A percentile compares a stretch with the other conserved stretches of the same genome.
Evolutionary conservation across 2,113 vertebrate genomes (phyloP).

Genomic region (Ascaphus truei): DNA sequence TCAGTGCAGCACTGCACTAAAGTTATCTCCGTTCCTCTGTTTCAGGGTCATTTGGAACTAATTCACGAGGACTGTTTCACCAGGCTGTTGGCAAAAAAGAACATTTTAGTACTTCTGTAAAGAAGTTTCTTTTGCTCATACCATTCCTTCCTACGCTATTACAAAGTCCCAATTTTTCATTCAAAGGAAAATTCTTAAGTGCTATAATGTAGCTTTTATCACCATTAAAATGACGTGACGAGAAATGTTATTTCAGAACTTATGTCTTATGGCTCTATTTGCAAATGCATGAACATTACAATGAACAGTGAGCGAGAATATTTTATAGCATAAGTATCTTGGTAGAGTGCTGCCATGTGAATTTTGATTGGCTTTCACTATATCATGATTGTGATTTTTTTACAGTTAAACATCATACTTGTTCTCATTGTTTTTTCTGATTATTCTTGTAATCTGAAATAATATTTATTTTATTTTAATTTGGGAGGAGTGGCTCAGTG

Average conservation of each 20-base stretch:
- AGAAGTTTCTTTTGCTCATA: not conserved
- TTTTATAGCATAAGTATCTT: not conserved
- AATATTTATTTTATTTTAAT: too few species aligned
- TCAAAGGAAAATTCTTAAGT: conserved; percentile 23
- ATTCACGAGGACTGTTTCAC: not conserved
- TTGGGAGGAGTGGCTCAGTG: too few species aligned
- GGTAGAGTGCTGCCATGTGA: not conserved
- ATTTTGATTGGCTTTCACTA: not conserved
- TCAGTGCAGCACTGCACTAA: too few species aligned
- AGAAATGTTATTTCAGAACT: conserved; percentile 20
- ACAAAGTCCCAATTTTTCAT: conserved; percentile 2
- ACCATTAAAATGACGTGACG: conserved; percentile 28
- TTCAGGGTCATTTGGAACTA: not conserved
- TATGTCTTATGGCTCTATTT: conserved; percentile 9
- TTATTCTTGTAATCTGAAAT: too few species aligned
- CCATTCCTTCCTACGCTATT: conserved; percentile 24
- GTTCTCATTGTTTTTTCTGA: too few species aligned
- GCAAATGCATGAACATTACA: conserved; percentile 18
- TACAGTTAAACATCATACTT: too few species aligned
- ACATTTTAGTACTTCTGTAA: not conserved
- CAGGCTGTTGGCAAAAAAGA: not conserved
- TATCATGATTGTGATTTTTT: too few species aligned
- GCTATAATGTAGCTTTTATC: conserved; percentile 34
- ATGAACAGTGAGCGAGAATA: not conserved
- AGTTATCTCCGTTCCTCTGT: not conserved